Percentiles rank a stretch among this genome's conserved stretches.
These are phyloP conservation scores for Trypoxylus dichotomus DNA, from an alignment of 1,140 invertebrate species.

Conservation along the genomic window DNA sequence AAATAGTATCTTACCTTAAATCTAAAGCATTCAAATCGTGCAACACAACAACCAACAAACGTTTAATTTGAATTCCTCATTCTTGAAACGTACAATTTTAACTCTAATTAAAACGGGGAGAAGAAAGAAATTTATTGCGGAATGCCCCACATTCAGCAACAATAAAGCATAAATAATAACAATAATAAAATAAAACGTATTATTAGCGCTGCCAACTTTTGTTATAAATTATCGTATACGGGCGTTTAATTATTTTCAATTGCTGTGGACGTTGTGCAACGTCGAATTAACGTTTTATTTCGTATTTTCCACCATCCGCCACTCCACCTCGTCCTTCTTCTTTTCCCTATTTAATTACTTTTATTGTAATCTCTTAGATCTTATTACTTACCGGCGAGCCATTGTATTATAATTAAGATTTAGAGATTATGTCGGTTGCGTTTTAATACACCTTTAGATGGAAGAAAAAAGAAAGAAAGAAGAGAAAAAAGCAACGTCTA, in stretches of 20 bases:
- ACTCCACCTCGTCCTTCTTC: not conserved
- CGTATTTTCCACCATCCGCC: not conserved
- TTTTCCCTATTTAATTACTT: slow-evolving; percentile 19
- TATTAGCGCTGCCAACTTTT: not conserved
- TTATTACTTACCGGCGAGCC: slow-evolving; percentile 15
- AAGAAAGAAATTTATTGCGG: not conserved
- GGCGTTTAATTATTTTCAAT: slow-evolving; percentile 2
- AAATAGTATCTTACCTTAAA: too few species aligned
- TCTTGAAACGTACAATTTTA: not conserved
- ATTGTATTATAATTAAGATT: slow-evolving; percentile 24
- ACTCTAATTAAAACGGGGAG: not conserved
- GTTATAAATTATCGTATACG: not conserved
- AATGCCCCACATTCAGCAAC: not conserved
- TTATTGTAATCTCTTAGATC: slow-evolving; percentile 22
- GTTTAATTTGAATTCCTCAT: not conserved
- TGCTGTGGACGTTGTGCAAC: not conserved
- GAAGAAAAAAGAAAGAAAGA: not conserved
- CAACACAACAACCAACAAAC: too few species aligned
- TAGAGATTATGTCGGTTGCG: slow-evolving; percentile 20
- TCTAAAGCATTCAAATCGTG: too few species aligned
- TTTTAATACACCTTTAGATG: not conserved
- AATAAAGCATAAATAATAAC: slow-evolving; percentile 9
- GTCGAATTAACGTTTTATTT: slow-evolving; percentile 3
- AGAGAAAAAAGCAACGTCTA: not conserved
- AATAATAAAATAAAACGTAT: slow-evolving; percentile 20